These are phyloP conservation scores for Sebastes itinus DNA, from an alignment of 2,797 vertebrate genomes.

Conservation along the genomic window DNA sequence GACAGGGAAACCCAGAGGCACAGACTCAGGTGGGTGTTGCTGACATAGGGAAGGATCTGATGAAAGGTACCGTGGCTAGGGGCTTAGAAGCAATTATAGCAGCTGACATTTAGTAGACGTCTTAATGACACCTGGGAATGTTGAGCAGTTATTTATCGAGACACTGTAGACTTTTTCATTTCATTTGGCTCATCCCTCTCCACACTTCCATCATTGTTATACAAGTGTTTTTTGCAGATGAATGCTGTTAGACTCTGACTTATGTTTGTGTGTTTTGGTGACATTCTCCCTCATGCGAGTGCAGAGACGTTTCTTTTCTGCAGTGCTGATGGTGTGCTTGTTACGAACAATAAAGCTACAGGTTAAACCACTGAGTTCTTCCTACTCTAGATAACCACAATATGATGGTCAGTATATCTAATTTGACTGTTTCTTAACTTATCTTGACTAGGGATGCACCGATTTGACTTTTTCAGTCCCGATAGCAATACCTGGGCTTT, in stretches of 20 bases:
- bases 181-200: background rate
- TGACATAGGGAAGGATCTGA: constrained; percentile 3
- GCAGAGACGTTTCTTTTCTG: background rate
- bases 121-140: background rate
- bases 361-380: background rate
- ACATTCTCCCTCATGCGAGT: background rate
- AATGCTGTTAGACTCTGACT: background rate
- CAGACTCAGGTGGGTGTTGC: constrained; percentile 14
- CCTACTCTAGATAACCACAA: background rate
- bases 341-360: background rate
- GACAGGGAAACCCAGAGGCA: constrained; percentile 8
- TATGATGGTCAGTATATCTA: background rate
- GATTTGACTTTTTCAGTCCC: background rate
- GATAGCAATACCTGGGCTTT: background rate
- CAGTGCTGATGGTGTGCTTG: background rate
- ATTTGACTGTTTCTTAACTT: background rate
- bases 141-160: constrained; percentile 2
- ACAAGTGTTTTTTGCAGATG: too few relatives aligned
- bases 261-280: background rate
- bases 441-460: background rate
- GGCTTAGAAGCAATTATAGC: constrained; percentile 2
- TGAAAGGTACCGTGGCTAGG: background rate
- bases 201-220: background rate
- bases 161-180: background rate
- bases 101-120: constrained; percentile 24